These are phyloP conservation scores for Silurus meridionalis DNA, from an alignment of 2,113 vertebrate genomes.

Conservation along the genomic window DNA sequence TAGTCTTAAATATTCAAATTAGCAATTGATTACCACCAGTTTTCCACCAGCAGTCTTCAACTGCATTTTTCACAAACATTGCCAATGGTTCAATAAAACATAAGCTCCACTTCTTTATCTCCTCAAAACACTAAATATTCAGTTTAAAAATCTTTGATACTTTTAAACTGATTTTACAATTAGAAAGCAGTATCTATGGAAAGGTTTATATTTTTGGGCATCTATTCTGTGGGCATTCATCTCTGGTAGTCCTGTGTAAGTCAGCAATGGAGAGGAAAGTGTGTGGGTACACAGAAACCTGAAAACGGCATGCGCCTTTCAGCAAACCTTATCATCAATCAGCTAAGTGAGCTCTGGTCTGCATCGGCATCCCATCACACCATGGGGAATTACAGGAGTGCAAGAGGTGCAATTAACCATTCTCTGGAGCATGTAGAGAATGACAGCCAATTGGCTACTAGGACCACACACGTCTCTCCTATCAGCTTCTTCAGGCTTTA, in stretches of 20 bases:
- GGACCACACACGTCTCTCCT: conserved; percentile 60
- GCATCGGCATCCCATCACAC: conserved; percentile 72
- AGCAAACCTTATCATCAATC: conserved; percentile 70
- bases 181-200: neutral
- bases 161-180: neutral
- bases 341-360: conserved; percentile 62
- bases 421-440: conserved; percentile 65
- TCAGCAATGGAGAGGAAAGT: neutral
- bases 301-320: conserved; percentile 49
- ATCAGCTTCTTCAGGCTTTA: conserved; percentile 64
- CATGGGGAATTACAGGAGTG: conserved; percentile 58
- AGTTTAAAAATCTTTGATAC: neutral
- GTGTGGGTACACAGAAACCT: conserved; percentile 32
- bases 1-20: neutral
- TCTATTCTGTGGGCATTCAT: neutral
- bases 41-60: neutral
- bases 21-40: neutral
- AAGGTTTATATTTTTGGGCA: neutral
- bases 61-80: neutral
- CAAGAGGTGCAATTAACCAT: conserved; percentile 73
- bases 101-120: neutral
- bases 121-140: neutral
- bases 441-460: conserved; percentile 63
- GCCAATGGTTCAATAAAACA: neutral
- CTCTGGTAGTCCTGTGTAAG: conserved; percentile 15